phyloP scores from a whole-genome alignment of 2,113 vertebrate species.

The Garra rufa region DNA sequence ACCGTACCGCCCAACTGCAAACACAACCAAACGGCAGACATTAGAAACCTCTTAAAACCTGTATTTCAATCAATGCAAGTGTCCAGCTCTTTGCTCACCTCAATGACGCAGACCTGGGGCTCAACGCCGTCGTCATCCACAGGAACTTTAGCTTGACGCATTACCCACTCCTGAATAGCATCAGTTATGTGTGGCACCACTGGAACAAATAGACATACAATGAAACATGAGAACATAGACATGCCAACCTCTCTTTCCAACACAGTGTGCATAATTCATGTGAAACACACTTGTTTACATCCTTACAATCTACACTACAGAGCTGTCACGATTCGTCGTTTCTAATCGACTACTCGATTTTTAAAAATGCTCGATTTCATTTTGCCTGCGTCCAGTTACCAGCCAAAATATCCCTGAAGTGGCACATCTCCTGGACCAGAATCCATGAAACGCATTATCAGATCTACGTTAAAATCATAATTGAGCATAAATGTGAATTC shows the following conservation, averaged over 20 bases:
- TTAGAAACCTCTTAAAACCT: not conserved
- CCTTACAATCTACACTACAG: not conserved
- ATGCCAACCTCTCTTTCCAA: not conserved
- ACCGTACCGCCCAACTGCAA: slow-evolving; percentile 91
- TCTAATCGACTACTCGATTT: no score
- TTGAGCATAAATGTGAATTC: no score
- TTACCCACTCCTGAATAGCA: slow-evolving; percentile 96
- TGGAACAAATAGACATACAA: slow-evolving; percentile 61
- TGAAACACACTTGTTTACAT: not conserved
- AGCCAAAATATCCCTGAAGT: no score
- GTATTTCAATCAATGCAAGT: not conserved
- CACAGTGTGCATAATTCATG: not conserved
- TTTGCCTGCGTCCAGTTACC: no score
- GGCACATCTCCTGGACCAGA: no score
- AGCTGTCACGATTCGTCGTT: no score
- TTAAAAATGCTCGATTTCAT: no score
- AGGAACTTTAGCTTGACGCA: slow-evolving; percentile 89
- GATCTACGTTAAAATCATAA: no score
- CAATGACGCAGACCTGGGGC: slow-evolving; percentile 96
- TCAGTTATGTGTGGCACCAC: slow-evolving; percentile 99
- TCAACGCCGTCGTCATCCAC: slow-evolving; percentile 91
- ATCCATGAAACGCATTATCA: no score
- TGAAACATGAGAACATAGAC: not conserved
- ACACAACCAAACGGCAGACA: slow-evolving; percentile 28
- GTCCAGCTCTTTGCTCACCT: slow-evolving; percentile 74